These are phyloP conservation scores for Manis crassicaudata DNA, from an alignment of 2,797 vertebrate species.

Conservation along the genomic window DNA sequence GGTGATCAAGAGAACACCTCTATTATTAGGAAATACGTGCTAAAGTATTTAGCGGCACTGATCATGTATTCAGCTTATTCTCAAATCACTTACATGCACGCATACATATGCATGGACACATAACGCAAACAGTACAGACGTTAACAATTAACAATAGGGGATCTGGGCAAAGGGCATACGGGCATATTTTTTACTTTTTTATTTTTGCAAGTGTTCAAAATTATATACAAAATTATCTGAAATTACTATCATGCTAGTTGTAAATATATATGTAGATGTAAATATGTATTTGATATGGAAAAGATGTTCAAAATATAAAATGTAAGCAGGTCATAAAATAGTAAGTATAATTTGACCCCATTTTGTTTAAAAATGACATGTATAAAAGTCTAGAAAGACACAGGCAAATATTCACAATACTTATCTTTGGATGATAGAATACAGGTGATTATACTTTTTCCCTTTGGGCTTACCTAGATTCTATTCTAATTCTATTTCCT, in stretches of 20 bases:
- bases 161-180: neutral
- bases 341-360: neutral
- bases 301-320: neutral
- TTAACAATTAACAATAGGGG: neutral
- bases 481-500: conserved; percentile 1
- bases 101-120: neutral
- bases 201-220: neutral
- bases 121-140: neutral
- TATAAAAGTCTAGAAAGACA: neutral
- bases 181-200: neutral
- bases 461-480: neutral
- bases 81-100: neutral
- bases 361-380: neutral
- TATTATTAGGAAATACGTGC: neutral
- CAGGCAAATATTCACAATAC: neutral
- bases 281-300: neutral
- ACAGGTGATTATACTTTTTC: neutral
- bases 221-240: neutral
- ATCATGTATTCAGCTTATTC: neutral
- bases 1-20: neutral
- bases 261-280: neutral
- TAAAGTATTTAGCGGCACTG: neutral
- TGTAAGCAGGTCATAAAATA: neutral
- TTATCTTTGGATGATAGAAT: neutral
- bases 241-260: neutral